Base-by-base conservation (phyloP, 2,888 invertebrate species). In the Melanargia galathea region DNA sequence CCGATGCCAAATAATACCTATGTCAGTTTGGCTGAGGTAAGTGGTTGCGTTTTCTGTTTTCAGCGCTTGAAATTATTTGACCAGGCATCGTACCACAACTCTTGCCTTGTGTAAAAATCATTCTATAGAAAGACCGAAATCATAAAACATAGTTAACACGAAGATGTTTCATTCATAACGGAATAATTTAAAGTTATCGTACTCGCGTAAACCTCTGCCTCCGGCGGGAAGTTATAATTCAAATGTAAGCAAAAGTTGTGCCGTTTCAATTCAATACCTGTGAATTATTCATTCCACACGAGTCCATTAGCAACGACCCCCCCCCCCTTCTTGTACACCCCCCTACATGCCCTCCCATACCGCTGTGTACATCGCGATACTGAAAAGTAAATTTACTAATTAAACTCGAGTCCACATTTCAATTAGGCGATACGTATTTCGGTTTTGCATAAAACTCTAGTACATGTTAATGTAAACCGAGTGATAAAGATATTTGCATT, bases 241-340 rank as follows among this genome's bases (percentile, higher is more conserved):
- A 56, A 40, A 56, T 26, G 26, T 56, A 43, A 56, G 56, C 56
- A 56, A 56, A 56, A 56, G 56, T 56, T 56, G 24, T 56, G 45
- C 56, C 40, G 40, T 43, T 56, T 56, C 43, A 56, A 56, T 43
- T 43, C 40, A 43, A 56, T 56, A 56, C 56, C 56, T 56, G 56
- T 56, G 56, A 56, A 56, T 56, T 56, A 56, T 56, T 56, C 56
- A 56, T 56, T 56, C 56, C 56, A 56, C 56, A 56, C 56, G 56
- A 56, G 43, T 56, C 56, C 56, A 56, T 56, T 56, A 56, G 56
- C 22, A n/a, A 40, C 16, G 10, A 24, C 43, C 26, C 18, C 55
- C 30, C 16, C 11, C 55, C 43, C 24, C 55, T 13, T 18, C 7
- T n/a, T 22, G 16, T 43, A 11, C 16, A 1, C 18, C 11, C 22